These are phyloP conservation scores for Phocoena sinus DNA, from an alignment of 2,113 vertebrate species.

Conservation along the genomic window DNA sequence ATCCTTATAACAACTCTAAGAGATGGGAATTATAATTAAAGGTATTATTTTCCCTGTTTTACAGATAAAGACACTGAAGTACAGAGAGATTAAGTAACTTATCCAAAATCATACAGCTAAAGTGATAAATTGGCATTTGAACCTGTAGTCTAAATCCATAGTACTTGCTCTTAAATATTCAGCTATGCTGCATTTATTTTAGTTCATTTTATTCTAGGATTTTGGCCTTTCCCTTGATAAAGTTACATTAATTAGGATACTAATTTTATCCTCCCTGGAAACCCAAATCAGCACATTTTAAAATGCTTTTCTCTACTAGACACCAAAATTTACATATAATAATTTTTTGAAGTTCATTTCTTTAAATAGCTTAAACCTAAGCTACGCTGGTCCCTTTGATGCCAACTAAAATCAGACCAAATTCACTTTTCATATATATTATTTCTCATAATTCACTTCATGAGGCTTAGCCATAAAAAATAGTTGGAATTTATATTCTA, in stretches of 20 bases:
- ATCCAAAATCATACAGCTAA: neutral
- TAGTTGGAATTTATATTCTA: conserved; percentile 2
- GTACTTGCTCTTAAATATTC: neutral
- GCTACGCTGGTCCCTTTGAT: conserved; percentile 2
- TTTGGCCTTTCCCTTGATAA: conserved; percentile 4
- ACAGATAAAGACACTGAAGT: neutral
- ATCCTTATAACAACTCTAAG: neutral
- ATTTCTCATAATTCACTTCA: conserved; percentile 51
- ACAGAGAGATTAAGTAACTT: neutral
- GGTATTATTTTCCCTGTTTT: neutral
- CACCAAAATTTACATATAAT: conserved; percentile 10
- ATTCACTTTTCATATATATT: conserved; percentile 49
- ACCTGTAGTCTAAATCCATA: neutral
- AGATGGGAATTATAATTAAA: neutral
- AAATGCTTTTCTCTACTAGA: neutral
- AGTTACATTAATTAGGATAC: conserved; percentile 21
- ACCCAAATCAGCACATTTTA: neutral
- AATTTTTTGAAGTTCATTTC: conserved; percentile 8
- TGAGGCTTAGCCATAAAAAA: conserved; percentile 37
- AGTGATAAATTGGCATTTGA: neutral
- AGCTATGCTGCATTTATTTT: neutral
- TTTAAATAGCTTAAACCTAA: conserved; percentile 36
- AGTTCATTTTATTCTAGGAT: neutral
- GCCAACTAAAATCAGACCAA: conserved; percentile 56
- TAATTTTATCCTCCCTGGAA: conserved; percentile 30